Percentiles rank a stretch among this genome's conserved stretches.
Conservation (phyloP, 30 jellyfish, hydroid and myxozoan genomes). For the Nemopilema nomurai region DNA sequence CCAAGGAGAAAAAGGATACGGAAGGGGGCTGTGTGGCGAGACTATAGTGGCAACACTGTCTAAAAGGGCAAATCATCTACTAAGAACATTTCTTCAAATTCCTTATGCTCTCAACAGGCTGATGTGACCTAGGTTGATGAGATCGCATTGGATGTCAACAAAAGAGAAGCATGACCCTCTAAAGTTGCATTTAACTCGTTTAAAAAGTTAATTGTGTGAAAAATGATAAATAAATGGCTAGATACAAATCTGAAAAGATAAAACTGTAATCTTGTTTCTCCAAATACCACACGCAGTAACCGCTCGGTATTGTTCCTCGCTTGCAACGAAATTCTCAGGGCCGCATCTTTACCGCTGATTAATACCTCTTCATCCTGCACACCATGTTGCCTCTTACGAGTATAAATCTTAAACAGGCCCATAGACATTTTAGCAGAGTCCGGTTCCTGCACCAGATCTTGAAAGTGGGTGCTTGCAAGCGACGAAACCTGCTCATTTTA, state of each 20-base stretch:
- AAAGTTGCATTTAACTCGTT: background rate
- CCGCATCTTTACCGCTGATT: background rate
- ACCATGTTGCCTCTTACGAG: too few relatives aligned
- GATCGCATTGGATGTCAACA: background rate
- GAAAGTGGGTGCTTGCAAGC: too few relatives aligned
- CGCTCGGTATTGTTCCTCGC: background rate
- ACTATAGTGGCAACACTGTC: too few relatives aligned
- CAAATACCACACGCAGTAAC: constrained; percentile 28
- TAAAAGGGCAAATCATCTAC: background rate
- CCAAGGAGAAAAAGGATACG: too few relatives aligned
- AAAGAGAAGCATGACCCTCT: background rate
- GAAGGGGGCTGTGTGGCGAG: too few relatives aligned
- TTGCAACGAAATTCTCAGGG: background rate
- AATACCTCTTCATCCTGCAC: background rate
- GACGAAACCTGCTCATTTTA: too few relatives aligned
- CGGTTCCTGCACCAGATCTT: too few relatives aligned
- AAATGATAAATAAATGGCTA: background rate
- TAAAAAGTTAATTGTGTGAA: background rate
- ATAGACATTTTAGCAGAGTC: too few relatives aligned
- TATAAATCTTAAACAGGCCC: too few relatives aligned
- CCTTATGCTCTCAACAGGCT: background rate
- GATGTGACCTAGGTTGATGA: background rate
- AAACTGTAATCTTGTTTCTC: constrained; percentile 34
- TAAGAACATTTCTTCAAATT: background rate
- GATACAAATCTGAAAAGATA: constrained; percentile 30